phyloP scores from a whole-genome alignment of 1,140 invertebrate genomes.

The Eupristina koningsbergeri region DNA sequence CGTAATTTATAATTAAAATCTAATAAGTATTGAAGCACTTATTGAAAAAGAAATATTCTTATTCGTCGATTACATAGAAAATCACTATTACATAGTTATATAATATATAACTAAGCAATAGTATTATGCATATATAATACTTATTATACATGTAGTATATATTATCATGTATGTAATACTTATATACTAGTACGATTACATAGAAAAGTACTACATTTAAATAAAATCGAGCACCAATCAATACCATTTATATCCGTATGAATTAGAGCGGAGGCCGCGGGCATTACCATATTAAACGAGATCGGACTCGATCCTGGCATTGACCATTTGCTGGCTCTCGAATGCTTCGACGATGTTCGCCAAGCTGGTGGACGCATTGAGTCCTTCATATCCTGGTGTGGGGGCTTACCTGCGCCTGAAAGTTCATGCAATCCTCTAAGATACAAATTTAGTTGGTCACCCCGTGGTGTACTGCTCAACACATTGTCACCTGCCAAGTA shows the following conservation, averaged over 20 bases:
- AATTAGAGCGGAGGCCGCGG: conserved; percentile 84
- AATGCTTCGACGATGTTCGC: conserved; percentile 94
- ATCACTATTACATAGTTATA: too few species aligned
- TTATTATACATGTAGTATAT: too few species aligned
- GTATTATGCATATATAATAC: too few species aligned
- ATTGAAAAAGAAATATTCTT: too few species aligned
- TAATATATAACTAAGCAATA: too few species aligned
- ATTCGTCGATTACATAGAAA: too few species aligned
- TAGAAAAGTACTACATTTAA: too few species aligned
- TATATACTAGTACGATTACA: too few species aligned
- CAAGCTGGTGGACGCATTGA: conserved; percentile 87
- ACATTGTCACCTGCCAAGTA: conserved; percentile 92
- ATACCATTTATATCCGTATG: not conserved
- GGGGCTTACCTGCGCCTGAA: conserved; percentile 96
- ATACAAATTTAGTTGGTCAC: conserved; percentile 99
- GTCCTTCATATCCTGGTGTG: conserved; percentile 97
- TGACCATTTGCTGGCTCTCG: conserved; percentile 96
- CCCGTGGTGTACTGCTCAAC: conserved; percentile 91
- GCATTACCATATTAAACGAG: conserved; percentile 93
- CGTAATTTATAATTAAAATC: too few species aligned
- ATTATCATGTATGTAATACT: too few species aligned
- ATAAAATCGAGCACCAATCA: too few species aligned
- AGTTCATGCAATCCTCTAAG: conserved; percentile 93
- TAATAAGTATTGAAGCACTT: too few species aligned
- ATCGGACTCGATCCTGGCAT: conserved; percentile 98